phyloP scores from a whole-genome alignment of 2,113 vertebrate genomes.

The Hydrochoerus hydrochaeris region DNA sequence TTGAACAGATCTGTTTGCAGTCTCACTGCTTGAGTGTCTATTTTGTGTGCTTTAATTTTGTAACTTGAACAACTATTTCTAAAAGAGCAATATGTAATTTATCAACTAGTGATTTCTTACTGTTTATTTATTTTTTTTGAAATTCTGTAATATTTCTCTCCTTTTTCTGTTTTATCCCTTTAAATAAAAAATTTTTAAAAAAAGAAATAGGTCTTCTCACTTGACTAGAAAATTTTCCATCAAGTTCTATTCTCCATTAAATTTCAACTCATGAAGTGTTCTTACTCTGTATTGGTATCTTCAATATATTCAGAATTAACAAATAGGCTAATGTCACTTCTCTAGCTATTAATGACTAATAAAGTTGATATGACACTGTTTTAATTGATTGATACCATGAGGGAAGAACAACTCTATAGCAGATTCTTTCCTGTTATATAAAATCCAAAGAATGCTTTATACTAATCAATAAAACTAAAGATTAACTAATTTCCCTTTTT shows the following conservation, averaged over 20 bases:
- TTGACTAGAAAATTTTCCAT: neutral
- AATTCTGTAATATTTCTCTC: too few species aligned
- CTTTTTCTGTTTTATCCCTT: too few species aligned
- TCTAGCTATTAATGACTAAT: neutral
- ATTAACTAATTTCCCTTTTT: neutral
- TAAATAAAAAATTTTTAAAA: too few species aligned
- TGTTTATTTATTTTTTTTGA: too few species aligned
- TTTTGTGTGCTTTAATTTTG: too few species aligned
- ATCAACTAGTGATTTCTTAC: too few species aligned
- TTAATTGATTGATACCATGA: slow-evolving; percentile 9
- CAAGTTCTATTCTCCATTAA: neutral
- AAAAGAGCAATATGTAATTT: too few species aligned
- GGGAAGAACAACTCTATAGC: neutral
- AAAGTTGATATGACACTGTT: neutral
- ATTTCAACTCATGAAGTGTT: neutral
- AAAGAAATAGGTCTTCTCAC: neutral
- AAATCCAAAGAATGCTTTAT: neutral
- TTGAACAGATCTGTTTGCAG: too few species aligned
- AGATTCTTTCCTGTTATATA: neutral
- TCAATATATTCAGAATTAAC: neutral
- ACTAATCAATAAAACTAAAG: neutral
- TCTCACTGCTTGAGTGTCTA: too few species aligned
- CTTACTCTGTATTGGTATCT: neutral
- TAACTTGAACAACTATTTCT: too few species aligned
- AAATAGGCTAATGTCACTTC: neutral